Base-by-base conservation (phyloP, 2,888 invertebrate species). In the Apantesis nais region DNA sequence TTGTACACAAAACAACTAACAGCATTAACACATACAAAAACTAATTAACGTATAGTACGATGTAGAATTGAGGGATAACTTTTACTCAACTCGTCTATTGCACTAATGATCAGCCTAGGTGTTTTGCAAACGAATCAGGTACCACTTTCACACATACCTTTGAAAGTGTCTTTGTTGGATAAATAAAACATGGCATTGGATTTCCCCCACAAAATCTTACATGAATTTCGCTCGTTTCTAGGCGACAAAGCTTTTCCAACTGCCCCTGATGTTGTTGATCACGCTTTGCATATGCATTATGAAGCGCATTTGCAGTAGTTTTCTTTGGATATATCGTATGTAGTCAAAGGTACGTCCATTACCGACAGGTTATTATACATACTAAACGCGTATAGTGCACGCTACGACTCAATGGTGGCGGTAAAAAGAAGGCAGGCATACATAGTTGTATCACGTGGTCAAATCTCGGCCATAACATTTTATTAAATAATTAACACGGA, bases 251-350 rank as follows among this genome's bases (percentile, higher is more conserved):
- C 92, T 95, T 93, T 94, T 95, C 91, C 93, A 95, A 95, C 92
- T 95, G 91, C 95, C 95, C 92, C 93, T 95, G 95, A 95, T 95
- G 95, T 95, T 95, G 95, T 95, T 95, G 94, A 92, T 95, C 95
- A 95, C 95, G 94, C 95, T 95, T 95, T 95, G 95, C 95, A 95
- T 95, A 91, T 95, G 95, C 95, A 95, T 95, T 90, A 95, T 95
- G 95, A 95, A 95, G 95, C 95, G 95, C 94, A 95, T 95, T 90
- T 95, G 95, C 95, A 95, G 95, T 95, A 95, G 95, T 95, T 94
- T 95, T 94, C 95, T 95, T 93, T 95, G 95, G 95, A 95, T 95
- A 89, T 95, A 95, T 93, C 95, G 95, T 90, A 93, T 95, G 94
- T 95, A 95, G 95, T 93, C 90, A 90, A 95, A 95, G 95, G 95